Conservation (phyloP, 2,113 vertebrate genomes). For the Meles meles region DNA sequence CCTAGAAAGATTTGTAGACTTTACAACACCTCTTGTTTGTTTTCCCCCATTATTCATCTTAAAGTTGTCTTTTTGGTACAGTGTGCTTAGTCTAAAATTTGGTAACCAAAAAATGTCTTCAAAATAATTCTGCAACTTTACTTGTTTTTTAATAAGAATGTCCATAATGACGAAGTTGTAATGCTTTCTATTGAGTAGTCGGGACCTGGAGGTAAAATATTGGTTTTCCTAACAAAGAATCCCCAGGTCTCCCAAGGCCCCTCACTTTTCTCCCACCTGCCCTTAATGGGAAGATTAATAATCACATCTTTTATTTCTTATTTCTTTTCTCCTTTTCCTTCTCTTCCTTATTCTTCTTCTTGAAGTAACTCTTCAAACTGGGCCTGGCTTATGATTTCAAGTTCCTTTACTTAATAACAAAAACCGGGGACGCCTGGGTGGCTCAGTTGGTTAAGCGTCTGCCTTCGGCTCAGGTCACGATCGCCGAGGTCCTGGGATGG, state of each 20-base stretch:
- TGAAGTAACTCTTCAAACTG: not conserved
- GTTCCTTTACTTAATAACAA: not conserved
- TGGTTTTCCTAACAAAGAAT: not conserved
- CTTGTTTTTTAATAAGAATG: not conserved
- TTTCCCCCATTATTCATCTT: not conserved
- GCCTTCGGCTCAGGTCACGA: not conserved
- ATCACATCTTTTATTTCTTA: not conserved
- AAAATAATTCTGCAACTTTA: not conserved
- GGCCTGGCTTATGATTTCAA: not conserved
- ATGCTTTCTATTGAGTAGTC: not conserved
- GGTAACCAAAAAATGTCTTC: not conserved
- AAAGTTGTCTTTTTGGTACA: not conserved
- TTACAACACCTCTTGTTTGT: not conserved
- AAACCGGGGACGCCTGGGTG: not conserved
- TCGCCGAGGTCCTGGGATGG: not conserved
- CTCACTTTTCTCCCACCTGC: not conserved
- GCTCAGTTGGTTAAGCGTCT: not conserved
- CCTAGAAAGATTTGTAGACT: not conserved
- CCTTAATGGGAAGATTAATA: not conserved
- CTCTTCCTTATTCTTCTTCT: not conserved
- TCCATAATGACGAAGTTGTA: not conserved
- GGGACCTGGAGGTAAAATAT: not conserved
- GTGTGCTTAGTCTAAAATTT: not conserved
- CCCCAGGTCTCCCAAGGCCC: fast-evolving
- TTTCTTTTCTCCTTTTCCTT: not conserved